These are phyloP conservation scores for Atrichornis clamosus DNA, from an alignment of 2,113 vertebrate genomes.

Conservation along the genomic window DNA sequence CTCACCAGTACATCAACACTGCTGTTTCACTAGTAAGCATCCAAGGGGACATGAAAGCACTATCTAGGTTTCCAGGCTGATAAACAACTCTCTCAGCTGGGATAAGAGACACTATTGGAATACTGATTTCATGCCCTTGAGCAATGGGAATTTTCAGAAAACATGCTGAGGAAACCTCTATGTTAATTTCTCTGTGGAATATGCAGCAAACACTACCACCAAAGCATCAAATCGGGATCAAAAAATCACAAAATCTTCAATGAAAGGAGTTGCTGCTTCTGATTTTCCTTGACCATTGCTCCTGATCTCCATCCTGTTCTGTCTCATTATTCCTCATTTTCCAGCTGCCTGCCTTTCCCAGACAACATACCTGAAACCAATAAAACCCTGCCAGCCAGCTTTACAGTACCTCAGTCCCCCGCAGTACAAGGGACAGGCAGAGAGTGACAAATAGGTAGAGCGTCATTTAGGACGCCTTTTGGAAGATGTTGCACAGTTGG, in stretches of 20 bases:
- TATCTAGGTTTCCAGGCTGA: neutral
- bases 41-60: neutral
- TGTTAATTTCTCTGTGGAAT: neutral
- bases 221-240: neutral
- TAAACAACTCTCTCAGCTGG: slow-evolving; percentile 29
- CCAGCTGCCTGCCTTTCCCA: neutral
- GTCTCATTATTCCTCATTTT: neutral
- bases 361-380: neutral
- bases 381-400: neutral
- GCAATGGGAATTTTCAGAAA: slow-evolving; percentile 41
- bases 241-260: neutral
- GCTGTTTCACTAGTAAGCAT: neutral
- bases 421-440: neutral
- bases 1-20: neutral
- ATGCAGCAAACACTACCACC: neutral
- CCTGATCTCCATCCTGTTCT: neutral
- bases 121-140: slow-evolving; percentile 44
- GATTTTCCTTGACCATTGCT: neutral
- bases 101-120: slow-evolving; percentile 27
- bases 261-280: neutral
- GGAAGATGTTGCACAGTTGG: neutral
- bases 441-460: neutral
- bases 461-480: neutral
- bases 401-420: neutral
- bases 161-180: neutral